Base-by-base conservation (phyloP, 2,888 invertebrate genomes). In the Myathropa florea region DNA sequence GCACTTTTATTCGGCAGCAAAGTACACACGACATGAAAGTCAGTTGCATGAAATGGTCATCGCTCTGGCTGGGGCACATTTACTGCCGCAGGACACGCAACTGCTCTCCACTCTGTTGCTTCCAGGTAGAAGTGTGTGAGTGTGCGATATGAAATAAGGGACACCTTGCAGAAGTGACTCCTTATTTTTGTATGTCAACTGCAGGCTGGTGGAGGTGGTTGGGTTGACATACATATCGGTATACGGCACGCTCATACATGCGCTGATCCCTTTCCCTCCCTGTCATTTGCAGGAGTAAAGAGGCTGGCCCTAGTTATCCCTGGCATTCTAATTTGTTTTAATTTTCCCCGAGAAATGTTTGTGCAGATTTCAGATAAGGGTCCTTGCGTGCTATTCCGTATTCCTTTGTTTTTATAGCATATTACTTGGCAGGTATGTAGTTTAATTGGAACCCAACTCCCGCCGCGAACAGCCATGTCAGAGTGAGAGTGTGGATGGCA, bases 281-380 rank as follows among this genome's bases (percentile, higher is more conserved):
- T n/a, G n/a, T n/a, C n/a, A n/a, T n/a, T n/a, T n/a, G n/a, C n/a
- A n/a, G 12, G 39, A 7, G 28, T 4, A 28, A 28, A 28, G 28
- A 9, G 33, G 12, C 12, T 12, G 33, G 12, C 12, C 33, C 33
- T 33, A 33, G 33, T 33, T 33, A 33, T 33, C 68, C 68, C 55
- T 57, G 82, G 71, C 82, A 82, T 78, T 86, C 75, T 78, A 75
- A 86, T 86, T 86, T 82, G 82, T 78, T 78, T 86, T 86, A 70
- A 70, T 78, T 85, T 73, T 46, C 36, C 33, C 55, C 63, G 59
- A 59, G 30, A 81, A 85, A 65, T 70, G 60, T 64, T 24, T 18
- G 60, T 71, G 57, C 53, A 39, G 57, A 70, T 75, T 78, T 53
- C 81, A 67, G 63, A 80, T 82, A 85, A 77, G 64, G 60, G 68